Evolutionary conservation across 2,113 vertebrate species (phyloP).

Genomic region (Hystrix cristata): DNA sequence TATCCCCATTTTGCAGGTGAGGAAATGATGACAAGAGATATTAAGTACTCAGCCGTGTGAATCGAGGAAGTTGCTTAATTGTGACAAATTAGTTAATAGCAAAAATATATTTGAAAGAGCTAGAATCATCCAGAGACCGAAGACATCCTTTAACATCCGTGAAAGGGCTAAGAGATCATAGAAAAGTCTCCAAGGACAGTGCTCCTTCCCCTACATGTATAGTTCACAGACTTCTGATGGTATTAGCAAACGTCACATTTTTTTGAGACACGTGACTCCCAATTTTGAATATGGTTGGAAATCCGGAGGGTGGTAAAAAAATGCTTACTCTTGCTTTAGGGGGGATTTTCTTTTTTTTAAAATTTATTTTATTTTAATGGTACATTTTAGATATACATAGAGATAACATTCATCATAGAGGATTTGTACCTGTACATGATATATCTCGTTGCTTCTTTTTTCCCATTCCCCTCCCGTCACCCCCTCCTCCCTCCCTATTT

Average conservation of each 20-base stretch:
- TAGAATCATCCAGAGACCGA: not conserved
- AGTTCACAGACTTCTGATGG: not conserved
- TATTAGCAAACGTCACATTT: not conserved
- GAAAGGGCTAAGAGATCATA: not conserved
- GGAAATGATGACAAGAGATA: not conserved
- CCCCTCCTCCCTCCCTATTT: no score
- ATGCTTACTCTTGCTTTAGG: constrained; percentile 7
- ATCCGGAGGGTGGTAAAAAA: not conserved
- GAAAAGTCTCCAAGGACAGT: not conserved
- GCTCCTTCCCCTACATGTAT: not conserved
- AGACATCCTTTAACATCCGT: not conserved
- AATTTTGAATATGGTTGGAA: not conserved
- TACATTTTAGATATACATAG: no score
- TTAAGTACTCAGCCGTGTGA: not conserved
- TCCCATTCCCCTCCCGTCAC: no score
- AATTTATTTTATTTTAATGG: no score
- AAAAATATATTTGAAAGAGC: not conserved
- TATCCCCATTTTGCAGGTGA: not conserved
- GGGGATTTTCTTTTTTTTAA: no score
- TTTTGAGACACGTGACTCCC: not conserved
- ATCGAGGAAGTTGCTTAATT: not conserved
- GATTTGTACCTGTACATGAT: no score
- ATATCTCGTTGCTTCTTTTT: no score
- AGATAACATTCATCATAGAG: no score
- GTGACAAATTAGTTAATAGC: not conserved